Evolutionary conservation across 2,888 invertebrate species (phyloP).

Genomic region (Apotomis betuletana): DNA sequence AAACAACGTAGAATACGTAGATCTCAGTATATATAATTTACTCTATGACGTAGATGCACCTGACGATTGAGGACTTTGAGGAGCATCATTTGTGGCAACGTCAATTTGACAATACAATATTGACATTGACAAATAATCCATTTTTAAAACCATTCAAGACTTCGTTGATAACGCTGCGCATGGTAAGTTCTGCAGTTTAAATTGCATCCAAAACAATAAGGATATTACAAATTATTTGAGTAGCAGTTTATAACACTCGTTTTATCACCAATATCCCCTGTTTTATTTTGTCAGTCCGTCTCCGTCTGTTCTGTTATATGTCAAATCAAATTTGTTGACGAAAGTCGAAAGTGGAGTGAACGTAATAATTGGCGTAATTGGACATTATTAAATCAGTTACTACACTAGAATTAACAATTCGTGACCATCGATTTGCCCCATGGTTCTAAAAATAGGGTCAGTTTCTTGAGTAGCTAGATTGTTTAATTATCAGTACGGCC

Average conservation of each 20-base stretch:
- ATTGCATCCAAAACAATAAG: background rate
- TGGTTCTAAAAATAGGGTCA: slow-evolving; percentile 3
- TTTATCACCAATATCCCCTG: background rate
- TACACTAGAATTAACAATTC: slow-evolving; percentile 1
- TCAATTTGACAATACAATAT: slow-evolving; percentile 13
- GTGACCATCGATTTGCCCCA: background rate
- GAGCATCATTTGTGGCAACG: background rate
- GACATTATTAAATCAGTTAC: slow-evolving; percentile 20
- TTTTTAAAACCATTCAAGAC: background rate
- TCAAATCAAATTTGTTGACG: slow-evolving; percentile 34
- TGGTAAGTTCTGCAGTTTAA: background rate
- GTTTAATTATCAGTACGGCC: slow-evolving; percentile 1
- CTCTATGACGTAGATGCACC: too few relatives aligned
- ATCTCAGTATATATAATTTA: too few relatives aligned
- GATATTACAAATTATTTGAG: background rate
- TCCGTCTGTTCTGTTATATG: background rate
- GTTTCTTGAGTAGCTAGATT: background rate
- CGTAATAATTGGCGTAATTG: slow-evolving; percentile 32
- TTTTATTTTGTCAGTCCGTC: slow-evolving; percentile 1
- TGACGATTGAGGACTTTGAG: background rate
- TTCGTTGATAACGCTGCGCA: background rate
- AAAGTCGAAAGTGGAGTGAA: slow-evolving; percentile 34
- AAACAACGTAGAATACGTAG: slow-evolving; percentile 21
- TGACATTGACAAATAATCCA: background rate
- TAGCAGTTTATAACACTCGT: background rate